phyloP scores from a whole-genome alignment of 2,113 vertebrate genomes.

The Rhodinocichla rosea region DNA sequence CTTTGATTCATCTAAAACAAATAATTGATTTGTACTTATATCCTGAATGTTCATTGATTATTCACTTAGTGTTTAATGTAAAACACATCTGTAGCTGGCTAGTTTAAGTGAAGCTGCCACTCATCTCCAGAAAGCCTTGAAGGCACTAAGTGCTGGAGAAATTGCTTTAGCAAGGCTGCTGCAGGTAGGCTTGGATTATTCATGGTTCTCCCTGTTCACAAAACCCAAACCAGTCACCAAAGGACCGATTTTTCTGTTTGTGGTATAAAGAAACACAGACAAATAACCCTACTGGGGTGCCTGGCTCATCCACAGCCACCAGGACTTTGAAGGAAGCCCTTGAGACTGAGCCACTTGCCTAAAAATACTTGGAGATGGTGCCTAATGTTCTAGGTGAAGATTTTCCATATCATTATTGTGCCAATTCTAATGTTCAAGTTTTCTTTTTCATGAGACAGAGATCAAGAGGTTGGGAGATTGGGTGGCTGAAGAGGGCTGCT shows the following conservation, averaged over 20 bases:
- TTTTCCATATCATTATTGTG: not conserved
- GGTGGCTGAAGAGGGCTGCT: not conserved
- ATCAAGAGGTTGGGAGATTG: not conserved
- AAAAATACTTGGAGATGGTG: not conserved
- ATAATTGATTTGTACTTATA: slow-evolving; percentile 46
- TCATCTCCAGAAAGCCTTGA: slow-evolving; percentile 16
- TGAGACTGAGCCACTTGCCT: not conserved
- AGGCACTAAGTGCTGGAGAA: not conserved
- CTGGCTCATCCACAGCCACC: not conserved
- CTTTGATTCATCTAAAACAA: slow-evolving; percentile 46
- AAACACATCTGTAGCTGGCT: slow-evolving; percentile 1
- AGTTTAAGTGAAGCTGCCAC: slow-evolving; percentile 24
- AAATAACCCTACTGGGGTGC: rapidly evolving
- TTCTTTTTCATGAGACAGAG: not conserved
- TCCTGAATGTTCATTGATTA: slow-evolving; percentile 46
- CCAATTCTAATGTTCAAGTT: not conserved
- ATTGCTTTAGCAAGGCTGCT: not conserved
- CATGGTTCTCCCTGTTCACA: not conserved
- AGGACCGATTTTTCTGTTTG: not conserved
- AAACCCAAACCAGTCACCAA: not conserved
- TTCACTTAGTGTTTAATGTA: slow-evolving; percentile 41
- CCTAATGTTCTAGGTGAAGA: not conserved
- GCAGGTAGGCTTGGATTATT: not conserved
- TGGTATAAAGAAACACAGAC: not conserved
- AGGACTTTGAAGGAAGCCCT: not conserved